phyloP scores from a whole-genome alignment of 2,797 vertebrate species.

The Peromyscus eremicus region DNA sequence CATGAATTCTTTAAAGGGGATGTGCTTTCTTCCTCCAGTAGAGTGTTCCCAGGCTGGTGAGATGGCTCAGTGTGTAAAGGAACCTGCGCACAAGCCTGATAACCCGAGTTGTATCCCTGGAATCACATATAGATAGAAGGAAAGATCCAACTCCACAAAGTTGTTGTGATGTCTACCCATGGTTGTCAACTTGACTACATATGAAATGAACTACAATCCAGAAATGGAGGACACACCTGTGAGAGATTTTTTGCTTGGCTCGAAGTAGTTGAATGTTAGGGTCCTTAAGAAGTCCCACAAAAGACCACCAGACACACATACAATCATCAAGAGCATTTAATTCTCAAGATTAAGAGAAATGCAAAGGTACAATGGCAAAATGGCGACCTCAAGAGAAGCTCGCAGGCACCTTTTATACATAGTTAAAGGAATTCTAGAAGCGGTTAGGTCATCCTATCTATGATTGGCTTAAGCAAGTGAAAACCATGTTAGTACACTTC shows the following conservation, averaged over 20 bases:
- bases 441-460: no score
- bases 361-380: no score
- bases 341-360: no score
- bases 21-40: constrained; percentile 47
- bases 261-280: neutral
- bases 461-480: no score
- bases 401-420: no score
- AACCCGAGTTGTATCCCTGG: neutral
- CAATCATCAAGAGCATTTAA: no score
- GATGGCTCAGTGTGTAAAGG: neutral
- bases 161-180: neutral
- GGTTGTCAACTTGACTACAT: neutral
- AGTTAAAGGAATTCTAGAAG: no score
- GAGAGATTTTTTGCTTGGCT: neutral
- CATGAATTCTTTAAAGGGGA: constrained; percentile 67
- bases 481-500: no score
- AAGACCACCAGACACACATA: no score
- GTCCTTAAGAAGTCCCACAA: no score
- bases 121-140: neutral
- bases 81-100: neutral
- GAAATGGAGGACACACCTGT: neutral
- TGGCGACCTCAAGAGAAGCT: no score
- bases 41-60: neutral
- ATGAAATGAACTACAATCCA: neutral
- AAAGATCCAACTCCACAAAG: neutral